Conservation (phyloP, 2,888 invertebrate species). For the Tyria jacobaeae region DNA sequence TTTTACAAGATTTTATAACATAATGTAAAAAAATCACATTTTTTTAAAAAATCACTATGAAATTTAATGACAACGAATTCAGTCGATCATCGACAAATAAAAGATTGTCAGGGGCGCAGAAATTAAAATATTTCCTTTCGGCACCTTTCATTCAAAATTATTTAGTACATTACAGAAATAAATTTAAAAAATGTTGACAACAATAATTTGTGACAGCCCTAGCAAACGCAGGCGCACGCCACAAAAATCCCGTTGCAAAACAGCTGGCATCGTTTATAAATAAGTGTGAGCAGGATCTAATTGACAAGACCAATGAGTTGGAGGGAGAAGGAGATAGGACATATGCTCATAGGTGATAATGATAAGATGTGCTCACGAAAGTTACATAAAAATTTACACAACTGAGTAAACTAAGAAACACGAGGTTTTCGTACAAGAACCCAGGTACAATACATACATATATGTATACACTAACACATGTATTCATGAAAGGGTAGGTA, state of each 20-base stretch:
- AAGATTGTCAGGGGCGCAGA: no score
- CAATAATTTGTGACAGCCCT: slow-evolving; percentile 48
- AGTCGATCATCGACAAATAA: no score
- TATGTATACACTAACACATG: no score
- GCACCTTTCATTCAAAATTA: no score
- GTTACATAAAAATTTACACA: slow-evolving; percentile 25
- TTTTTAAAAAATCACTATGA: no score
- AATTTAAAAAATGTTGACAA: neutral
- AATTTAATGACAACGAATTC: no score
- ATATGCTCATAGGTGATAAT: slow-evolving; percentile 46
- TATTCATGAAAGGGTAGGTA: no score
- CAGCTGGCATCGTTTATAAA: slow-evolving; percentile 75
- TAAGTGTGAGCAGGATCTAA: slow-evolving; percentile 54
- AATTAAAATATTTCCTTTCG: no score
- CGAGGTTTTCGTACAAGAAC: neutral
- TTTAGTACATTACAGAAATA: no score
- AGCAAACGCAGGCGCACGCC: slow-evolving; percentile 61
- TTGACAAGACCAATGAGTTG: slow-evolving; percentile 15
- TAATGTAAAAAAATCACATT: no score
- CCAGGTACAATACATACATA: slow-evolving; percentile 1
- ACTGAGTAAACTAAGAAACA: slow-evolving; percentile 20
- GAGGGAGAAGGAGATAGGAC: slow-evolving; percentile 43
- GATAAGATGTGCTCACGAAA: slow-evolving; percentile 36
- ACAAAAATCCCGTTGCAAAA: slow-evolving; percentile 74
- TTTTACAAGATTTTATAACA: no score